A percentile compares a stretch with the other conserved stretches of the same genome.
phyloP scores from a whole-genome alignment of 1,140 invertebrate genomes.

The Anastrepha ludens region DNA sequence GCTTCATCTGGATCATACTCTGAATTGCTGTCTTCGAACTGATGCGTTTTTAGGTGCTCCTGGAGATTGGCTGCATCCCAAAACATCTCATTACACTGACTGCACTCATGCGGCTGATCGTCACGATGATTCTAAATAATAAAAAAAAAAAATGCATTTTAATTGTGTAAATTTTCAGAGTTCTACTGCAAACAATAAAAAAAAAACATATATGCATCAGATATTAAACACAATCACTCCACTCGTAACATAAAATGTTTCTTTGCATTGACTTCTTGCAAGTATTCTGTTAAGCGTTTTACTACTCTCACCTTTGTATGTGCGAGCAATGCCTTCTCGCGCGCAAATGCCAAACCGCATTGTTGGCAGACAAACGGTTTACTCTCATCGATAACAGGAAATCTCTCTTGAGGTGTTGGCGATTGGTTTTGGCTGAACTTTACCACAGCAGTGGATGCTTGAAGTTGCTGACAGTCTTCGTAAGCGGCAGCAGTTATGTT shows the following conservation, averaged over 20 bases:
- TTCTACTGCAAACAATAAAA: background rate
- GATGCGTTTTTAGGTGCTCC: constrained; percentile 80
- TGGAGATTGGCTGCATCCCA: constrained; percentile 82
- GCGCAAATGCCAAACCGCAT: constrained; percentile 85
- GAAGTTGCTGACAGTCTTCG: constrained; percentile 58
- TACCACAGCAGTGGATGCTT: constrained; percentile 51
- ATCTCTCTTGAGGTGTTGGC: constrained; percentile 53
- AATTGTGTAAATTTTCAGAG: background rate
- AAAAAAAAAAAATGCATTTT: background rate
- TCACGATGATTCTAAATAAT: constrained; percentile 80
- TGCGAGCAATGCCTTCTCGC: constrained; percentile 86
- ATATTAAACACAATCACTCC: no score
- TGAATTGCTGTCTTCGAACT: constrained; percentile 74
- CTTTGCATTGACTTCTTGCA: constrained; percentile 56
- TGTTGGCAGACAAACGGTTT: constrained; percentile 87
- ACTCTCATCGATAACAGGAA: constrained; percentile 81
- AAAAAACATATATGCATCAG: background rate
- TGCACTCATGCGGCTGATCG: constrained; percentile 85
- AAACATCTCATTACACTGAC: constrained; percentile 85
- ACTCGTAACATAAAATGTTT: background rate
- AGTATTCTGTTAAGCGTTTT: background rate
- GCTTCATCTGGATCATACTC: constrained; percentile 74
- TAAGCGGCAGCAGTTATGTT: background rate
- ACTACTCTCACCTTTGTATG: constrained; percentile 77
- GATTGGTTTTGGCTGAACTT: constrained; percentile 59